These are phyloP conservation scores for Papio anubis DNA, from an alignment of 2,113 vertebrate genomes.

Conservation along the genomic window DNA sequence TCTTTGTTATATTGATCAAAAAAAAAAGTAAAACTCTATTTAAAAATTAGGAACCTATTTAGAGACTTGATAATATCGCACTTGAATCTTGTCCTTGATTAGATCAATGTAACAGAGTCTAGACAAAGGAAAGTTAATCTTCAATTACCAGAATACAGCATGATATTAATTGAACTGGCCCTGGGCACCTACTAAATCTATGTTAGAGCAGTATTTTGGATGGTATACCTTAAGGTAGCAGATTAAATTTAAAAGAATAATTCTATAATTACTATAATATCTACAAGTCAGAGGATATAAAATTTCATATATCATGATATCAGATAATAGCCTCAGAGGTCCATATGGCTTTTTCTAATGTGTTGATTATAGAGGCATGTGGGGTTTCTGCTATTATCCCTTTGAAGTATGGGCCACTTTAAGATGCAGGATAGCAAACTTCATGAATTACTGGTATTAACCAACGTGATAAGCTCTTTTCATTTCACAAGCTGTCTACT, in stretches of 20 bases:
- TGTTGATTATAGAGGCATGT: background rate
- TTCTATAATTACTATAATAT: background rate
- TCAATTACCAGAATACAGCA: conserved; percentile 44
- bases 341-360: background rate
- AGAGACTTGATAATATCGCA: conserved; percentile 21
- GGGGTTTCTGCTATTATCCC: background rate
- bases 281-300: background rate
- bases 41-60: conserved; percentile 2
- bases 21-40: conserved; percentile 30
- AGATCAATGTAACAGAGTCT: conserved; percentile 19
- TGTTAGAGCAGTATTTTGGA: background rate
- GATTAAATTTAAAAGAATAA: conserved; percentile 11
- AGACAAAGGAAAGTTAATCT: conserved; percentile 35
- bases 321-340: background rate
- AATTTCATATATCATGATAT: background rate
- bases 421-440: background rate
- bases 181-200: conserved; percentile 24
- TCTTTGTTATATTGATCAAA: background rate
- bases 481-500: background rate
- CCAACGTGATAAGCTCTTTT: background rate
- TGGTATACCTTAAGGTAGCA: background rate
- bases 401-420: background rate
- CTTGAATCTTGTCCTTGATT: background rate
- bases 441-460: background rate
- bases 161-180: conserved; percentile 33